These are phyloP conservation scores for Zosterops lateralis DNA, from an alignment of 2,113 vertebrate genomes.

Conservation along the genomic window DNA sequence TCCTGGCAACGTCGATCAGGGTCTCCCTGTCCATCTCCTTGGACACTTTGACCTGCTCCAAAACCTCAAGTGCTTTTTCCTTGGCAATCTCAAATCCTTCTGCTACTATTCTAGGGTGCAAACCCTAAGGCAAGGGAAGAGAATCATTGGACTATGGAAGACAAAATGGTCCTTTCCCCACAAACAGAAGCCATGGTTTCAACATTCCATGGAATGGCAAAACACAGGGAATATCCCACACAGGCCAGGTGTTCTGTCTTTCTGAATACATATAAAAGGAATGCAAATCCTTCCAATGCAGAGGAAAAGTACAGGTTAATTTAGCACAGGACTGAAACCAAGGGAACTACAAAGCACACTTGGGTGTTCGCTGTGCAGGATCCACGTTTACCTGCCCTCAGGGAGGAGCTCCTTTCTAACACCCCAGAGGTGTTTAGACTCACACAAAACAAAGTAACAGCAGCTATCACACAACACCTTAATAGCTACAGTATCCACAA, in stretches of 20 bases:
- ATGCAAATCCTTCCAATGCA: constrained; percentile 72
- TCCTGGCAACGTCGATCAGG: constrained; percentile 89
- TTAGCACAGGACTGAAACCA: constrained; percentile 77
- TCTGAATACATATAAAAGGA: constrained; percentile 81
- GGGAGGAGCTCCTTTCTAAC: background rate
- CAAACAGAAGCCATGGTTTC: background rate
- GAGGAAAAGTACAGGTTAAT: constrained; percentile 79
- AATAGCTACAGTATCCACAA: background rate
- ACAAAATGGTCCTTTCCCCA: background rate
- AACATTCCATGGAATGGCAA: rapidly evolving
- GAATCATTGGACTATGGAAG: background rate
- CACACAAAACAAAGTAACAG: background rate
- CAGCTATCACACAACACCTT: background rate
- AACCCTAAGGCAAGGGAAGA: constrained; percentile 75
- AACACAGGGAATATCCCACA: background rate
- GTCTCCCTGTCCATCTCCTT: constrained; percentile 93
- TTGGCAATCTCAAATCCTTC: constrained; percentile 97
- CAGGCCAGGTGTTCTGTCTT: constrained; percentile 70
- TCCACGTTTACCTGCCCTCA: rapidly evolving
- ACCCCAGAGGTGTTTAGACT: rapidly evolving
- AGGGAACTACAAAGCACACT: constrained; percentile 76
- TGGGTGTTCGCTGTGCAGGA: constrained; percentile 78
- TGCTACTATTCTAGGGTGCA: constrained; percentile 93
- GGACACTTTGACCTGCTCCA: constrained; percentile 90
- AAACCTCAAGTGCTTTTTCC: constrained; percentile 86